phyloP scores from a whole-genome alignment of 2,888 invertebrate species.

The Aromia moschata region DNA sequence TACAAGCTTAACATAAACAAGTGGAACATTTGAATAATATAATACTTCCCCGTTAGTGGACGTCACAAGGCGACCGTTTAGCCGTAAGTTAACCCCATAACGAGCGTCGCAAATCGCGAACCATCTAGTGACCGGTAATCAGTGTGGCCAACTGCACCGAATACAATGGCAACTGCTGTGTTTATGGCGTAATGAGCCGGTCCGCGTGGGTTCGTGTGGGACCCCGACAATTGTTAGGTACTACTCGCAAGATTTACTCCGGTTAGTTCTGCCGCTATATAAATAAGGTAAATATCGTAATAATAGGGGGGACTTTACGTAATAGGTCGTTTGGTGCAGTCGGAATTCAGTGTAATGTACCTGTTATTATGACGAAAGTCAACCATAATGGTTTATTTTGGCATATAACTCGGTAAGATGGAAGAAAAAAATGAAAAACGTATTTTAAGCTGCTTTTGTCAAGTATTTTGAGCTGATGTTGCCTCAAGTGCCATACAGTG shows the following conservation, averaged over 20 bases:
- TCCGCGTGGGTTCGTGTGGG: conserved; percentile 46
- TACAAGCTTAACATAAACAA: conserved; percentile 34
- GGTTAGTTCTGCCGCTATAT: conserved; percentile 12
- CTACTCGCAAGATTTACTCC: conserved; percentile 36
- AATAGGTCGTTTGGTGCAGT: too few species aligned
- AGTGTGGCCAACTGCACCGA: conserved; percentile 42
- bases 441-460: too few species aligned
- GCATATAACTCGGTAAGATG: too few species aligned
- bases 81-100: conserved; percentile 38
- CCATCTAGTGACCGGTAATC: conserved; percentile 41
- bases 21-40: conserved; percentile 41
- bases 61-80: conserved; percentile 32
- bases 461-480: too few species aligned
- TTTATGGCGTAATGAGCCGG: conserved; percentile 51
- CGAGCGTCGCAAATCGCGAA: conserved; percentile 44
- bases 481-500: too few species aligned
- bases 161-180: conserved; percentile 47
- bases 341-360: too few species aligned
- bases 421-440: too few species aligned
- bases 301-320: background rate
- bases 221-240: conserved; percentile 40
- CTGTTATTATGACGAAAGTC: too few species aligned
- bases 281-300: conserved; percentile 5
- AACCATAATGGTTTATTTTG: too few species aligned
- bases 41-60: conserved; percentile 31